A percentile compares a stretch with the other conserved stretches of the same genome.
phyloP scores from a whole-genome alignment of 64 coral and sea anemone genomes.

The Montipora capricornis region DNA sequence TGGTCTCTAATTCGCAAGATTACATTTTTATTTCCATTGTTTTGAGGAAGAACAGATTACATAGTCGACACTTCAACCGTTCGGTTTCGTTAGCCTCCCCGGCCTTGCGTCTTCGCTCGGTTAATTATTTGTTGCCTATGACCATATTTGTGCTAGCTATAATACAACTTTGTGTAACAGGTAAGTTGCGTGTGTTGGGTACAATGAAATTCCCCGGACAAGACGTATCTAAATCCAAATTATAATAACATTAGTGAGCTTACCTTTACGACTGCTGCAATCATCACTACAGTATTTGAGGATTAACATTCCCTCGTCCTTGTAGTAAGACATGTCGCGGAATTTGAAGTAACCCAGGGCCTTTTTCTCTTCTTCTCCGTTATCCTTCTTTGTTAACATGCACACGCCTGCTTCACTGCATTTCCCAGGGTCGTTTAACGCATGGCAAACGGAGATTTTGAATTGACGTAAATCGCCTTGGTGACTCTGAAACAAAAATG shows the following conservation, averaged over 20 bases:
- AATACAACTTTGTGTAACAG: too few species aligned
- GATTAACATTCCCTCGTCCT: constrained; percentile 59
- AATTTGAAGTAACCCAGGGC: constrained; percentile 9
- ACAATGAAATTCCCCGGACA: too few species aligned
- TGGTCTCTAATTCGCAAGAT: too few species aligned
- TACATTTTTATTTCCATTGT: too few species aligned
- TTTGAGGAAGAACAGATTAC: too few species aligned
- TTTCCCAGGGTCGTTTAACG: neutral
- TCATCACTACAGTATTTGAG: constrained; percentile 41
- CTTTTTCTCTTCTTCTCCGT: neutral
- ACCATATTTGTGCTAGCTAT: too few species aligned
- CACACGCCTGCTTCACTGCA: constrained; percentile 35
- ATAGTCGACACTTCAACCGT: too few species aligned
- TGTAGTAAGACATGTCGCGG: constrained; percentile 42
- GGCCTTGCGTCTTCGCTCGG: too few species aligned
- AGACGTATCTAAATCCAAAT: too few species aligned
- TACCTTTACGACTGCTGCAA: neutral
- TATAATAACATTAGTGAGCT: neutral
- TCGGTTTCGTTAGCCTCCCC: too few species aligned
- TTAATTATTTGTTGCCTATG: too few species aligned
- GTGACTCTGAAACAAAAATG: neutral
- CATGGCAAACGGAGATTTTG: neutral
- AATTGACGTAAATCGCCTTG: neutral
- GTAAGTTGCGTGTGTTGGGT: too few species aligned
- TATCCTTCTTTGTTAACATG: neutral